Evolutionary conservation across 2,888 invertebrate species (phyloP).

Genomic region (Eilema depressum): DNA sequence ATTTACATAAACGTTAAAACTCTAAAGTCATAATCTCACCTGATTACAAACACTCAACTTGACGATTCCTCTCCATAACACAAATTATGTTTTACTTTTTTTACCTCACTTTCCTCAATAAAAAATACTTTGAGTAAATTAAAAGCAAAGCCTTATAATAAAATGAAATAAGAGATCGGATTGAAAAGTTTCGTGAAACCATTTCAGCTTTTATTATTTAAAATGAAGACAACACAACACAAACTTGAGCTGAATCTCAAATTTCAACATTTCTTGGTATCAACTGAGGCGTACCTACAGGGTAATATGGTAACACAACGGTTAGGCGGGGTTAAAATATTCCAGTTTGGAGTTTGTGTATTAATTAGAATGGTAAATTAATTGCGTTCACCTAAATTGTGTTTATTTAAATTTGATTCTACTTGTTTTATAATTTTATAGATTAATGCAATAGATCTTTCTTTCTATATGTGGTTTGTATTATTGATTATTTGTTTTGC

Average conservation of each 20-base stretch:
- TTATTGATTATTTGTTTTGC: background rate
- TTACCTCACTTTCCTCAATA: no score
- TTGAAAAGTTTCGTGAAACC: slow-evolving; percentile 35
- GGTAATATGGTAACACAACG: slow-evolving; percentile 9
- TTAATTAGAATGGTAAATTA: slow-evolving; percentile 13
- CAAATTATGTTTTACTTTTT: no score
- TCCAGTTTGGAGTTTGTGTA: slow-evolving; percentile 12
- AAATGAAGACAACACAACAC: slow-evolving; percentile 29
- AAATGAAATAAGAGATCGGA: slow-evolving; percentile 29
- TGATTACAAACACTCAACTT: no score
- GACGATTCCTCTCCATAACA: no score
- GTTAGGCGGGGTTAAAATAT: slow-evolving; percentile 5
- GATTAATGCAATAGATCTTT: background rate
- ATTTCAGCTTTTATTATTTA: slow-evolving; percentile 31
- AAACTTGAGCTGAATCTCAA: slow-evolving; percentile 22
- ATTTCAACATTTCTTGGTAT: slow-evolving; percentile 27
- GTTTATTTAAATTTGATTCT: background rate
- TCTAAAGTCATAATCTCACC: no score
- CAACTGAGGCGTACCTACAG: background rate
- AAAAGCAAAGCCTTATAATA: background rate
- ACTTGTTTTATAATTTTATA: background rate
- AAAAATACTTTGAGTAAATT: no score
- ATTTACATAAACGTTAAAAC: no score
- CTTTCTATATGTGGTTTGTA: background rate
- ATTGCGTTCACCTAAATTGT: background rate